phyloP scores from a whole-genome alignment of 2,888 invertebrate genomes.

The Apomyelois bistriatella region DNA sequence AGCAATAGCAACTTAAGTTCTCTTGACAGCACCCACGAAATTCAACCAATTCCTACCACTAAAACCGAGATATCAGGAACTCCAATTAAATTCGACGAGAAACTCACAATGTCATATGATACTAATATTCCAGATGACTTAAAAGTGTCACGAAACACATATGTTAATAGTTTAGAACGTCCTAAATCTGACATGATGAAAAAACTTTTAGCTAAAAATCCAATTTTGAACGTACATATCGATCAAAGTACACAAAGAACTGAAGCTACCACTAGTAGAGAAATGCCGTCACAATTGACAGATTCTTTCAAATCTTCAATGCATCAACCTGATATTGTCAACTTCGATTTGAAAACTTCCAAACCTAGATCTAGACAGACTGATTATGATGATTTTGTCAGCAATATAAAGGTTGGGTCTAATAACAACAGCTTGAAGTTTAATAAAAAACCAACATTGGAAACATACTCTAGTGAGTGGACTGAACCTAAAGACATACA shows the following conservation, averaged over 20 bases:
- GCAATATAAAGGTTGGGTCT: slow-evolving; percentile 71
- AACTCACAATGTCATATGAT: slow-evolving; percentile 70
- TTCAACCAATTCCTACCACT: slow-evolving; percentile 31
- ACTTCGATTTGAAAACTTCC: slow-evolving; percentile 65
- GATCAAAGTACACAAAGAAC: slow-evolving; percentile 53
- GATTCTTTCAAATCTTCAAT: slow-evolving; percentile 64
- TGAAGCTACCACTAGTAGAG: slow-evolving; percentile 54
- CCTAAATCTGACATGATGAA: slow-evolving; percentile 82
- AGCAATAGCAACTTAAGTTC: slow-evolving; percentile 69
- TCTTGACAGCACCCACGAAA: slow-evolving; percentile 58
- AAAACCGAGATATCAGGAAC: slow-evolving; percentile 30
- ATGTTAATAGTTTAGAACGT: slow-evolving; percentile 81
- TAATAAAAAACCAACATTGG: slow-evolving; percentile 49
- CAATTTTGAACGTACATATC: slow-evolving; percentile 68
- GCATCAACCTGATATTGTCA: slow-evolving; percentile 75
- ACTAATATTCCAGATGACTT: slow-evolving; percentile 83
- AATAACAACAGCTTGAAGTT: slow-evolving; percentile 66
- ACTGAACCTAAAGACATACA: slow-evolving; percentile 50
- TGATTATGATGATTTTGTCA: slow-evolving; percentile 70
- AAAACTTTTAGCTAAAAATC: slow-evolving; percentile 75
- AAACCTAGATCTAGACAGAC: slow-evolving; percentile 40
- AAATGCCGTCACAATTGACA: slow-evolving; percentile 48
- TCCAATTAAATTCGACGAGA: slow-evolving; percentile 64
- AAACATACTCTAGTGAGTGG: slow-evolving; percentile 55
- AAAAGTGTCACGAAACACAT: slow-evolving; percentile 81